Conservation (phyloP, 2,888 invertebrate species). For the Watsonalla cultraria region DNA sequence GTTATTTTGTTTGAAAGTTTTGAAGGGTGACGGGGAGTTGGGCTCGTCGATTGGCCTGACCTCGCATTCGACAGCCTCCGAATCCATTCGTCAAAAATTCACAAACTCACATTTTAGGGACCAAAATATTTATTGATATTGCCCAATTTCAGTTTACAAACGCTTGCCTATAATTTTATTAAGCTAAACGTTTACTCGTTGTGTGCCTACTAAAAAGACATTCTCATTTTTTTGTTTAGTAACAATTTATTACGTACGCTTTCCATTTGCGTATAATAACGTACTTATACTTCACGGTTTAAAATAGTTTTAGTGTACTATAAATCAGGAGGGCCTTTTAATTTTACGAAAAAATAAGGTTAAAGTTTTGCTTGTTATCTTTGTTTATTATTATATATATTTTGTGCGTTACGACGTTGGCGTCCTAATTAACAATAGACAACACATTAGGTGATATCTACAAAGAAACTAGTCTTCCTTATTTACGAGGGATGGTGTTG, state of each 20-base stretch:
- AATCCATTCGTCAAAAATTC: conserved; percentile 22
- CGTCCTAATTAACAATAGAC: conserved; percentile 56
- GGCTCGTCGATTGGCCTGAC: conserved; percentile 26
- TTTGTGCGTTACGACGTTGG: conserved; percentile 62
- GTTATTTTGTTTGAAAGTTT: not conserved
- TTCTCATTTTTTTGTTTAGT: conserved; percentile 31
- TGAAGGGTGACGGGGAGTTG: conserved; percentile 7
- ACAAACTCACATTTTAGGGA: conserved; percentile 49
- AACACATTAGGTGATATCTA: conserved; percentile 73
- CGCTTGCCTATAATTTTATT: conserved; percentile 15
- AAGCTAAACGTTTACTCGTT: conserved; percentile 23
- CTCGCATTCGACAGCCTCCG: conserved; percentile 12
- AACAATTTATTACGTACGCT: conserved; percentile 38
- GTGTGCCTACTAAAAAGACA: conserved; percentile 62
- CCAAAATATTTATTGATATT: conserved; percentile 41
- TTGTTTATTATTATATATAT: conserved; percentile 69
- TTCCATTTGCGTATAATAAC: conserved; percentile 36
- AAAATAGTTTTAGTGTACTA: conserved; percentile 60
- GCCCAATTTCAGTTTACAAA: conserved; percentile 25
- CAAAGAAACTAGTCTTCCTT: conserved; percentile 78
- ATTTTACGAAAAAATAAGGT: conserved; percentile 55
- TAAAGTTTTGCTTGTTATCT: conserved; percentile 70
- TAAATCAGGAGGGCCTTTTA: conserved; percentile 67
- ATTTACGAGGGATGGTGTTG: conserved; percentile 52
- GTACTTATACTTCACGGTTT: conserved; percentile 34